Evolutionary conservation across 2,797 vertebrate species (phyloP), one percentile per base, ranked within the genome.

Genomic region (Tangara arthus): DNA sequence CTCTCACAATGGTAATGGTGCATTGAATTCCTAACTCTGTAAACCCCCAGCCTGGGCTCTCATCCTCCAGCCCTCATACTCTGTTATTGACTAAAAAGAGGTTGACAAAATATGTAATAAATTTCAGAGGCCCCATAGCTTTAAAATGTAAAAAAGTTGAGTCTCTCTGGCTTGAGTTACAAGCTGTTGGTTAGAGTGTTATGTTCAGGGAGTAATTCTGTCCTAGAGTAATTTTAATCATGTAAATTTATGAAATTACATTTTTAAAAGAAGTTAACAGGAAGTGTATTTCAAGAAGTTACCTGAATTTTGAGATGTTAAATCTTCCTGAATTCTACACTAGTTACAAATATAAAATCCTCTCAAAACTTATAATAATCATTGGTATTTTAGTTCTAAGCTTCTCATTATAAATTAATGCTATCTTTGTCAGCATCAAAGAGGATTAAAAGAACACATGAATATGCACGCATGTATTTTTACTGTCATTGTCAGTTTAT

Each of bases 1-100:
- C 98, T 99, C 95, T 97, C 99, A 28, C 99, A 99, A 97, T 99
- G 99, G 99, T 99, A 99, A 99, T 94, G 96, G 96, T 92, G 35
- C 8, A 4, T 27, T 28, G 19, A 75, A 6, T 82, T 76, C 8
- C 60, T 57, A 3, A 28, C 22, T 46, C 53, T 26, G 0, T 27
- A 46, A 64, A 75, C 7, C 17, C 71, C n/a, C 41, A 41, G 4
- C 32, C 59, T 46, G 39, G 57, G 8, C 23, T 44, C 14, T 46
- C 44, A 35, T 26, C 49, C 27, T 73, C 27, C 75, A 52, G 49
- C 56, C 39, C 24, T 52, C 0, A 0, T 14, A 13, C 20, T 7
- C 42, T 46, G 11, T 41, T 76, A 15, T 12, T 82, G 34, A 15
- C 18, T 63, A 39, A 66, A 77, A 69, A 65, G 30, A 47, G 37